Base-by-base conservation (phyloP, 1,140 invertebrate genomes). In the Chionoecetes opilio region DNA sequence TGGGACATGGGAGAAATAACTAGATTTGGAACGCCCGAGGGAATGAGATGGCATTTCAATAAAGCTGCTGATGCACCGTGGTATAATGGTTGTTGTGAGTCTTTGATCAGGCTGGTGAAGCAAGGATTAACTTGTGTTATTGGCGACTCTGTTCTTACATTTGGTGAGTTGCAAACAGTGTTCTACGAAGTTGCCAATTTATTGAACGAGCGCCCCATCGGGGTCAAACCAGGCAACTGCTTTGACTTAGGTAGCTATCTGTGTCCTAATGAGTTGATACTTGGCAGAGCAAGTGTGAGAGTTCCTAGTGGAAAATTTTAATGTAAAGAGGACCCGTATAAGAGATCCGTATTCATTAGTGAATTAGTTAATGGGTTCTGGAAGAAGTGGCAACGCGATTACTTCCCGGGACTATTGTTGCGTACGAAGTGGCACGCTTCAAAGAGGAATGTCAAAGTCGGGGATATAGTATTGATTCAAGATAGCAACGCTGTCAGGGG, bases 391-490 rank as follows among this genome's bases (percentile, higher is more conserved):
- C 17, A 84, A 14, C 5, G 91, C 2, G 91, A 92, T 32, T 92
- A 92, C 41, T 92, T 92, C 82, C 91, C 91, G 2, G 84, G 34
- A 11, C 14, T 92, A 32, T 2, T 37, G 8, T 29, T 92, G 53
- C n/a, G 75, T 35, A 32, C 53, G 46, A 90, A 94, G 26, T 94
- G 87, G 93, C 93, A 94, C n/a, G 3, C 6, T 2, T 9, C 53
- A 75, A 9, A 26, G 26, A 6, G 53, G 53, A 75, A 75, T 21
- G 9, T 75, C 53, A 75, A 75, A 21, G 53, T 75, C 8, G 53
- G 53, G 21, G 53, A 75, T 21, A 26, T 75, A 9, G 53, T 75
- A 21, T 21, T 75, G 3, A 21, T 75, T 9, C 9, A 75, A 26
- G 53, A 75, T 75, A 6, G 2, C 2, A 26, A 75, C 21, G 3